These are phyloP conservation scores for Macrobrachium rosenbergii DNA, from an alignment of 1,140 invertebrate genomes.

Conservation along the genomic window DNA sequence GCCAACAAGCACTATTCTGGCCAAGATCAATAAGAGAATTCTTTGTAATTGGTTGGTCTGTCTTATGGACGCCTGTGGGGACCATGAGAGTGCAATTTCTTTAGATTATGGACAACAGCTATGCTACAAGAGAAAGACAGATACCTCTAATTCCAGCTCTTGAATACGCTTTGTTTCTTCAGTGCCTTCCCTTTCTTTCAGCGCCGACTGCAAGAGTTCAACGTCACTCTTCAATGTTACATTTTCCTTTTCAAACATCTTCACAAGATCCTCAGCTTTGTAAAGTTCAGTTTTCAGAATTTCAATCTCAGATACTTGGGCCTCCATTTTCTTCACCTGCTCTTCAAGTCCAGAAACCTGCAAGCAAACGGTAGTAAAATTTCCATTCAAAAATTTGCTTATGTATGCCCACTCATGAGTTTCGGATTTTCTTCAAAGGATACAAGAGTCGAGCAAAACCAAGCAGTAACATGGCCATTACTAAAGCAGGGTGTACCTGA, in stretches of 20 bases:
- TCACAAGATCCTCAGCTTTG: background rate
- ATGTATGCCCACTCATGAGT: too few relatives aligned
- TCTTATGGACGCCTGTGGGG: too few relatives aligned
- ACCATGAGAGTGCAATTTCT: too few relatives aligned
- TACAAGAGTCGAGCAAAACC: too few relatives aligned
- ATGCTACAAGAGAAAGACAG: too few relatives aligned
- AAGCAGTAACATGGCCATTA: background rate
- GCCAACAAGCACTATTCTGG: too few relatives aligned
- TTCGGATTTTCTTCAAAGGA: too few relatives aligned
- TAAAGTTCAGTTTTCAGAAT: slow-evolving; percentile 8
- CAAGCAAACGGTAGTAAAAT: background rate
- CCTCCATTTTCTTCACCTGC: background rate
- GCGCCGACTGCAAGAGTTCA: background rate
- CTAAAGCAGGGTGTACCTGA: background rate
- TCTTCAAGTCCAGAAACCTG: background rate
- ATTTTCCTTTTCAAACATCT: background rate
- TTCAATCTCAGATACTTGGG: slow-evolving; percentile 21
- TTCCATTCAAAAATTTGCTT: background rate
- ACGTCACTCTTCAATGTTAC: background rate
- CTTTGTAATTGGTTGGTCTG: too few relatives aligned
- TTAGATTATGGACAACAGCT: too few relatives aligned
- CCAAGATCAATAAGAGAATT: too few relatives aligned
- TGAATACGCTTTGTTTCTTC: background rate
- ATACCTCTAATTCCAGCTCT: slow-evolving; percentile 5
- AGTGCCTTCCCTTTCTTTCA: background rate